phyloP scores from a whole-genome alignment of 2,113 vertebrate genomes.

The Megaceryle torquata region DNA sequence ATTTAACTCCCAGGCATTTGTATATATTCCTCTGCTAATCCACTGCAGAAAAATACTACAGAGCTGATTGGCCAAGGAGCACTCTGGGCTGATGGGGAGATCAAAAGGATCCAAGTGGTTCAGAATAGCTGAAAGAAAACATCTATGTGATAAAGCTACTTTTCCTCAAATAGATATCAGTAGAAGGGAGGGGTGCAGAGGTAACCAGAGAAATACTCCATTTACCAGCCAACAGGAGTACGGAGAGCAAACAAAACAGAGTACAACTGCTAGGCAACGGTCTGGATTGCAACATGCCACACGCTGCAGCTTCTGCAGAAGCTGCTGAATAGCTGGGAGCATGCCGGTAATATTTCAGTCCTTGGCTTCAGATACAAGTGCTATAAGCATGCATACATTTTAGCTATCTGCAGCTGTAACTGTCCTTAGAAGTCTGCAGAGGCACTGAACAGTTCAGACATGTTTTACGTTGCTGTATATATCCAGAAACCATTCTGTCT shows the following conservation, averaged over 20 bases:
- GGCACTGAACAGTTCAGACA: background rate
- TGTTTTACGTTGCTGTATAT: background rate
- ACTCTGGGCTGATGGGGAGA: background rate
- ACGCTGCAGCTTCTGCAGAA: background rate
- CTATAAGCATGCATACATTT: background rate
- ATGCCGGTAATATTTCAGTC: background rate
- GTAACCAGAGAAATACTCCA: background rate
- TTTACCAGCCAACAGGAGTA: background rate
- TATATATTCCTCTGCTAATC: background rate
- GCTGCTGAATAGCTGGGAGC: background rate
- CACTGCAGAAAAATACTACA: background rate
- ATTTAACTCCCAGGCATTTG: background rate
- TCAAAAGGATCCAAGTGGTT: background rate
- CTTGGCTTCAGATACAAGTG: background rate
- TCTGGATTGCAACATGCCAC: rapidly evolving
- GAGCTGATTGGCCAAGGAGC: background rate
- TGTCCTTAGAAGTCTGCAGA: background rate
- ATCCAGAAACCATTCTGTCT: background rate
- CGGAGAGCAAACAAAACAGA: constrained; percentile 1
- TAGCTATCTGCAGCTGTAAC: background rate
- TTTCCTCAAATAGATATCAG: background rate
- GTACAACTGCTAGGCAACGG: background rate
- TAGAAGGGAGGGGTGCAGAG: rapidly evolving
- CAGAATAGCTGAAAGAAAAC: background rate
- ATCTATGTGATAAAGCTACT: background rate